Evolutionary conservation across 2,888 invertebrate genomes (phyloP).

Genomic region (Toxonevra muliebris): DNA sequence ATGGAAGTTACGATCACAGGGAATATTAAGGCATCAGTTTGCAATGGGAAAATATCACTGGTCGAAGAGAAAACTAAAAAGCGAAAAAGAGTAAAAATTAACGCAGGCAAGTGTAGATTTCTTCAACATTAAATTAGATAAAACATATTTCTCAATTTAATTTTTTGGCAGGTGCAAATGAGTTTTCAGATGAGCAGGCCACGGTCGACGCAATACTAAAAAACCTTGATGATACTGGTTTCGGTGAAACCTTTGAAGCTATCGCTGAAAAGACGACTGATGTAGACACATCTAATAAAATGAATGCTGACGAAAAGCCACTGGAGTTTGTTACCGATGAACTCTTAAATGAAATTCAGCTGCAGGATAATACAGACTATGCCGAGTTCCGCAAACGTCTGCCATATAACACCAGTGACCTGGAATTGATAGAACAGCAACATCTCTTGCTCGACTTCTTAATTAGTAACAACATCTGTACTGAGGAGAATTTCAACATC

Average conservation of each 20-base stretch:
- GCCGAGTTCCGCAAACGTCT: slow-evolving; percentile 52
- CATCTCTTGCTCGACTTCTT: slow-evolving; percentile 59
- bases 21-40: slow-evolving; percentile 57
- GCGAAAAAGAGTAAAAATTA: slow-evolving; percentile 40
- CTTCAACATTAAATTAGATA: no score
- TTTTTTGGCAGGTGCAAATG: slow-evolving; percentile 42
- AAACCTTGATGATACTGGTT: slow-evolving; percentile 53
- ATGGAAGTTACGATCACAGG: slow-evolving; percentile 60
- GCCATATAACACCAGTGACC: slow-evolving; percentile 59
- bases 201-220: slow-evolving; percentile 60
- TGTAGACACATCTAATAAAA: slow-evolving; percentile 24
- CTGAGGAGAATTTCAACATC: slow-evolving; percentile 60
- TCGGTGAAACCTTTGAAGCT: slow-evolving; percentile 46
- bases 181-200: slow-evolving; percentile 60
- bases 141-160: neutral
- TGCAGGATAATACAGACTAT: slow-evolving; percentile 42
- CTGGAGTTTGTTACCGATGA: neutral
- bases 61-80: slow-evolving; percentile 45
- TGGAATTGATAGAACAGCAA: slow-evolving; percentile 58
- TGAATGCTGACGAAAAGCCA: slow-evolving; percentile 25
- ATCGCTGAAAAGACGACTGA: neutral
- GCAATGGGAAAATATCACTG: slow-evolving; percentile 55
- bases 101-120: slow-evolving; percentile 32
- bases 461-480: slow-evolving; percentile 61
- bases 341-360: slow-evolving; percentile 3